phyloP scores from a whole-genome alignment of 35 echinoderm and acorn worm genomes.

The Lytechinus pictus region DNA sequence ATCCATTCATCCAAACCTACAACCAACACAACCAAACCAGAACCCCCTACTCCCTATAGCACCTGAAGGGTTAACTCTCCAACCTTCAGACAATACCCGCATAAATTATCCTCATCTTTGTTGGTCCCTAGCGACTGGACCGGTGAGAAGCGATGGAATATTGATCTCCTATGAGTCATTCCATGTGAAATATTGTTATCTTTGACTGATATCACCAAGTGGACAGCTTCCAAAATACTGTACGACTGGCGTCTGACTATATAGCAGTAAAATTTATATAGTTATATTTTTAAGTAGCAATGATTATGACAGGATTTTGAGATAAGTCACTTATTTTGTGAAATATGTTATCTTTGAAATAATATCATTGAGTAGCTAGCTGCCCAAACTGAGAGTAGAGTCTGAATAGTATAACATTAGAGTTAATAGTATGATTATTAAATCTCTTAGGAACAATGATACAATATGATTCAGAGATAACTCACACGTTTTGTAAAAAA shows the following conservation, averaged over 20 bases:
- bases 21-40: not conserved
- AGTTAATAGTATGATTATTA: too few relatives aligned
- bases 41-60: not conserved
- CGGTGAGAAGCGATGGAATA: not conserved
- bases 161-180: conserved; percentile 28
- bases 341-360: not conserved
- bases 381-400: too few relatives aligned
- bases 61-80: not conserved
- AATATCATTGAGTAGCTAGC: too few relatives aligned
- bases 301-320: too few relatives aligned
- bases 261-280: not conserved
- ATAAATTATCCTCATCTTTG: conserved; percentile 20
- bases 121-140: not conserved
- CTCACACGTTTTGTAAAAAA: too few relatives aligned
- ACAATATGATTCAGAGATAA: too few relatives aligned
- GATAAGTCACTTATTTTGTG: not conserved
- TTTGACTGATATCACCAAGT: not conserved
- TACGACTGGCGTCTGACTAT: not conserved
- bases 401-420: too few relatives aligned
- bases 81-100: not conserved
- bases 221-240: not conserved
- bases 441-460: too few relatives aligned
- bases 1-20: too few relatives aligned
- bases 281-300: too few relatives aligned
- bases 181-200: conserved; percentile 27